Conservation (phyloP, 2,888 invertebrate genomes). For the Plemyria rubiginata region DNA sequence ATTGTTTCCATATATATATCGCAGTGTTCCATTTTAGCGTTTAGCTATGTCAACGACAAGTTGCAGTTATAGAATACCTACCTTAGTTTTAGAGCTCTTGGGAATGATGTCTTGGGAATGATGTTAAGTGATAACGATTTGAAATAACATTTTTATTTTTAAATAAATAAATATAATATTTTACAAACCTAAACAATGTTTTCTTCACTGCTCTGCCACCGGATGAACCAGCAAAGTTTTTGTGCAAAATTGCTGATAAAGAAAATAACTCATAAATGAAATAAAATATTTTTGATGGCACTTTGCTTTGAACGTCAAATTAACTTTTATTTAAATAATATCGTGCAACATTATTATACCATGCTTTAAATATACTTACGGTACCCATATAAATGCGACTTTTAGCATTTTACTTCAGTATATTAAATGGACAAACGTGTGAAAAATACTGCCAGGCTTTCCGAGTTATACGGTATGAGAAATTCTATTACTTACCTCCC, state of each 20-base stretch:
- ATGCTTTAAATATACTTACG: constrained; percentile 13
- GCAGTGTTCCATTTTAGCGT: too few relatives aligned
- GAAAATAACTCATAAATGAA: too few relatives aligned
- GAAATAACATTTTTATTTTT: neutral
- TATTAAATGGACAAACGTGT: constrained; percentile 34
- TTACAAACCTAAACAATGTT: neutral
- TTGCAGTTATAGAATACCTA: too few relatives aligned
- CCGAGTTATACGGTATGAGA: constrained; percentile 30
- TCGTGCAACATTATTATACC: neutral
- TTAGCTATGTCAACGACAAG: too few relatives aligned
- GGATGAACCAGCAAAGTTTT: too few relatives aligned
- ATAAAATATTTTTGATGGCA: neutral
- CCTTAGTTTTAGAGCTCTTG: too few relatives aligned
- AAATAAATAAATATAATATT: too few relatives aligned
- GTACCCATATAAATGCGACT: constrained; percentile 8
- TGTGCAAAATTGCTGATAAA: too few relatives aligned
- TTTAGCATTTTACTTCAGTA: constrained; percentile 28
- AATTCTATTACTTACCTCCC: constrained; percentile 32
- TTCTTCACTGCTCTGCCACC: neutral
- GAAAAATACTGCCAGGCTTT: constrained; percentile 30
- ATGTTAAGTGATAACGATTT: too few relatives aligned
- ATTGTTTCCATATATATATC: too few relatives aligned
- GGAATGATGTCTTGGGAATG: too few relatives aligned
- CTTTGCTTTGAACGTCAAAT: neutral
- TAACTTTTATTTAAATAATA: neutral